Evolutionary conservation across 2,888 invertebrate genomes (phyloP), one percentile per base, ranked within the genome.

Genomic region (Diarsia brunnea): DNA sequence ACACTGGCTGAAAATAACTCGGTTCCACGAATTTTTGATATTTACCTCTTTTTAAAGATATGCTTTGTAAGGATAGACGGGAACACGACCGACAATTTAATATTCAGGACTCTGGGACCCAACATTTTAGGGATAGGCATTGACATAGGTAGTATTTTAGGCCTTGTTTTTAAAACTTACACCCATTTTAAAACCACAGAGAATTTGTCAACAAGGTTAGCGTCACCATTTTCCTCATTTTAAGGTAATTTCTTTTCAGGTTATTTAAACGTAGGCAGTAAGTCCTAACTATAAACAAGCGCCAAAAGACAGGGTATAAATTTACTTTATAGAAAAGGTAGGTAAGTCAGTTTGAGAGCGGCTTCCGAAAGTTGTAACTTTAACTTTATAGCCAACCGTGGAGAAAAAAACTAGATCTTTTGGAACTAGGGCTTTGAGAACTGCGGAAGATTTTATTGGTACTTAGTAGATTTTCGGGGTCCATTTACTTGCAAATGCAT

Each of bases 1-100:
- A 82, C 73, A 66, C n/a, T 69, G 71, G 7, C 58, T 65, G 45
- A 76, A 85, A 75, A 84, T 81, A 70, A 53, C 68, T 70, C 27
- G 31, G 10, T 63, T 70, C 49, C 65, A 27, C 38, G 66, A 78
- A 70, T 47, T 21, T 43, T 66, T 38, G 31, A 58, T 61, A 65
- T 11, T 68, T 31, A 64, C 31, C 47, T 21, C 53, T 66, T 71
- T 66, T 21, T 43, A 27, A 27, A 78, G 66, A 51, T 43, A 49
- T 51, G 10, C 24, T 60, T 65, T 55, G 60, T 67, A 43, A 63
- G n/a, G 24, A 45, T 19, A n/a, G 8, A 12, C 0, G 43, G 21
- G 16, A 11, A 38, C n/a, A 31, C 14, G 14, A 69, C 8, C 55
- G 19, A 38, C 19, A 4, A 27, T 43, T n/a, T 7, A 49, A 73